Evolutionary conservation across 2,113 vertebrate species (phyloP), one percentile per base, ranked within the genome.

Genomic region (Psammodynastes pulverulentus): DNA sequence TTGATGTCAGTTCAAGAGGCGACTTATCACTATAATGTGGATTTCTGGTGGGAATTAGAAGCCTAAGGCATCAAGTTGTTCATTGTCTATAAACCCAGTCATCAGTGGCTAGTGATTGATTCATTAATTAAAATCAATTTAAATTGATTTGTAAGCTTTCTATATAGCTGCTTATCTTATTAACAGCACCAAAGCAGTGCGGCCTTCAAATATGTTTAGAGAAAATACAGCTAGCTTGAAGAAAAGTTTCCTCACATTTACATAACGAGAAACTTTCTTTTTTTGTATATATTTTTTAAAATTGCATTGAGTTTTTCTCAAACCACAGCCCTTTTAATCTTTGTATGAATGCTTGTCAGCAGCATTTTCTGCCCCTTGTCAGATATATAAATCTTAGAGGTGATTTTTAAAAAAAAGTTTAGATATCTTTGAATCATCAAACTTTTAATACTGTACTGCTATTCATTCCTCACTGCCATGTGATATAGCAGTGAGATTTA

Each of bases 61-160:
- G 95, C 95, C 95, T 95, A 93, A 92, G 93, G 95, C 96, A 96
- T 95, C 96, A 95, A 96, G 96, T 96, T 96, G 94, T 97, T 96
- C 95, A 91, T 94, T 90, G 39, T 96, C 94, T 93, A 88, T 94
- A 95, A 95, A 97, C 94, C 88, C 92, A 97, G 94, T 96, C 95
- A 91, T 97, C 94, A 92, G 89, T 96, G 93, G 93, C 95, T 94
- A 96, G 96, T 96, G 97, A 97, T 97, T 97, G 97, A 98, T 98
- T 97, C 92, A 96, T 97, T 98, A 98, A 97, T 98, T 98, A 97
- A 97, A 98, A 98, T 97, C 96, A 97, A 98, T 98, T 97, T 97
- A 97, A 97, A 98, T 97, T 96, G 97, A 97, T 98, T 97, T 97
- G 95, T 97, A 97, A 97, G 94, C 96, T 95, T 97, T 94, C 96